Evolutionary conservation across 2,113 vertebrate genomes (phyloP).

Genomic region (Pipa parva): DNA sequence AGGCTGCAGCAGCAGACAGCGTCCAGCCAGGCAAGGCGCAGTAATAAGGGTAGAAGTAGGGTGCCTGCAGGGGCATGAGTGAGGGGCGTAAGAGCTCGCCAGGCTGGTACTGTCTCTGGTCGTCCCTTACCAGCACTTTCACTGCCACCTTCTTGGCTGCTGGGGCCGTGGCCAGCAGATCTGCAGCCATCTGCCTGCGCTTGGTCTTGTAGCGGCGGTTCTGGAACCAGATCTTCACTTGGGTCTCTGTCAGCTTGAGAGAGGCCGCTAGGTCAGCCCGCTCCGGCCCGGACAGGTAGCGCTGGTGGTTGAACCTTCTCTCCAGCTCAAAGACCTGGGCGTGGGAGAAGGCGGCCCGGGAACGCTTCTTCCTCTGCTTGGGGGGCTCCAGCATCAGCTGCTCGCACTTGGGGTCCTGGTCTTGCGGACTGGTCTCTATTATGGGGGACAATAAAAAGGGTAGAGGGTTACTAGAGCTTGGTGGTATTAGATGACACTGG

Average conservation of each 20-base stretch:
- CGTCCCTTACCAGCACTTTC: constrained; percentile 93
- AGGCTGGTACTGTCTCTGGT: constrained; percentile 94
- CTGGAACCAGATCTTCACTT: constrained; percentile 99
- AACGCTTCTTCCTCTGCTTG: constrained; percentile 94
- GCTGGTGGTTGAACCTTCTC: constrained; percentile 96
- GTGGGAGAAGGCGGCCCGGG: constrained; percentile 93
- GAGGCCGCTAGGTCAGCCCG: constrained; percentile 93
- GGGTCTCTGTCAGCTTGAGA: constrained; percentile 95
- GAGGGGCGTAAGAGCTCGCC: constrained; percentile 87
- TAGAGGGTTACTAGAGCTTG: neutral
- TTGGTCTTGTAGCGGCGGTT: constrained; percentile 99
- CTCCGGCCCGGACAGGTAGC: constrained; percentile 94
- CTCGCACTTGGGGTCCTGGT: constrained; percentile 49
- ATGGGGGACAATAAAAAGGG: constrained; percentile 37
- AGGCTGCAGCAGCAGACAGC: constrained; percentile 71
- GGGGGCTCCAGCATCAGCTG: constrained; percentile 53
- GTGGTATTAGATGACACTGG: neutral
- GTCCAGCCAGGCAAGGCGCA: constrained; percentile 91
- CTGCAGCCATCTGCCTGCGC: constrained; percentile 91
- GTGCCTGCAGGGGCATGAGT: constrained; percentile 81
- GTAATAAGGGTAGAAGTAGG: constrained; percentile 96
- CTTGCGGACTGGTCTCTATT: constrained; percentile 62
- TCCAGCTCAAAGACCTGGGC: constrained; percentile 98
- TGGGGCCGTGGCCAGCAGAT: constrained; percentile 86
- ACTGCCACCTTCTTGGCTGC: constrained; percentile 95